These are phyloP conservation scores for Pegoplata infirma DNA, from an alignment of 2,888 invertebrate species.

Conservation along the genomic window DNA sequence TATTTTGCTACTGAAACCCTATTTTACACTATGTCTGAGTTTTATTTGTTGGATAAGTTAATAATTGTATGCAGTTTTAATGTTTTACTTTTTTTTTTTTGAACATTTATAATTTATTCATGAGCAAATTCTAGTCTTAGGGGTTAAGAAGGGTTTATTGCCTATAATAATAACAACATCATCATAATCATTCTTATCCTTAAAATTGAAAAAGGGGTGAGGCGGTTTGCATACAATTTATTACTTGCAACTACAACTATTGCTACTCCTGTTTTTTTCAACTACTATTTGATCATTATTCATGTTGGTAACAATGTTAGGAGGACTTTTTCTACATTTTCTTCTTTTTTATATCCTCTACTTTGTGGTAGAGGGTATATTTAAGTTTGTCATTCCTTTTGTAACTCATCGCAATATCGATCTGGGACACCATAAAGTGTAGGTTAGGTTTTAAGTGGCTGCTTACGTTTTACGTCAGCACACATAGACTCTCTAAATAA, in stretches of 20 bases:
- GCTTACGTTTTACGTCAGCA: too few species aligned
- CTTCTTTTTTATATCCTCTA: too few species aligned
- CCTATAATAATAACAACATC: constrained; percentile 21
- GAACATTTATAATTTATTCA: constrained; percentile 75
- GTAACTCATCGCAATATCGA: too few species aligned
- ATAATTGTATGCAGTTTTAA: not conserved
- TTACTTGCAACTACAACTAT: not conserved
- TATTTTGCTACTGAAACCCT: constrained; percentile 31
- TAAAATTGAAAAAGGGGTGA: constrained; percentile 27
- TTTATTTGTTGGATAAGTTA: constrained; percentile 31
- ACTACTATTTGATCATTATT: constrained; percentile 45
- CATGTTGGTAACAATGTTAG: constrained; percentile 42
- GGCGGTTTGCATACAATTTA: constrained; percentile 17
- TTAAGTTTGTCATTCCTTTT: too few species aligned
- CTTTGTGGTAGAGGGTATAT: too few species aligned
- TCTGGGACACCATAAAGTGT: too few species aligned
- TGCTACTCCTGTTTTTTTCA: too few species aligned
- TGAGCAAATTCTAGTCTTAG: constrained; percentile 68
- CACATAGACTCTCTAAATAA: too few species aligned
- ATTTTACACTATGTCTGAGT: constrained; percentile 45
- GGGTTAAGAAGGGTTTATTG: constrained; percentile 57
- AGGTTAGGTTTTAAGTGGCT: too few species aligned
- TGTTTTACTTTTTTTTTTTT: constrained; percentile 34
- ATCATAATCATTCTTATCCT: too few species aligned
- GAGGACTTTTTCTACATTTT: not conserved